Base-by-base conservation (phyloP, 2,113 vertebrate species). In the Cyanoramphus novaezelandiae region DNA sequence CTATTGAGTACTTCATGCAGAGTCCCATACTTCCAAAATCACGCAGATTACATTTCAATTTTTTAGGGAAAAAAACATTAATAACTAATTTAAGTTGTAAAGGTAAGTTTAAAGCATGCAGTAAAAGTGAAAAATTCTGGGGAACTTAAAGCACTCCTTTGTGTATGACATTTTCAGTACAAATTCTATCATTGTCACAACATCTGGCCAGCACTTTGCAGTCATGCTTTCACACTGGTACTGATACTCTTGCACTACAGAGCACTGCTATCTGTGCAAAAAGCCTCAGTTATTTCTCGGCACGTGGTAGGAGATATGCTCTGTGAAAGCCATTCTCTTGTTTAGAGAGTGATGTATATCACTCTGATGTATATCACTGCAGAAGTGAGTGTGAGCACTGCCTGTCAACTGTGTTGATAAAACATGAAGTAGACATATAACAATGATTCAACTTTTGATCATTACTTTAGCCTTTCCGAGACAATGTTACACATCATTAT, bases 391-490 rank as follows among this genome's bases (percentile, higher is more conserved):
- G 21, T 62, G 94, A 87, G 57, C 37, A 46, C 15, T 2, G 27
- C 11, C 50, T 86, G 64, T 49, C 64, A 92, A 18, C 39, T 33
- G 27, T n/a, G 27, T 47, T 92, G 83, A 71, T 84, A 85, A 93
- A 95, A 84, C 60, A 84, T 1, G 5, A 95, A 95, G 72, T 24
- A 87, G 65, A 46, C 50, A 44, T 23, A 44, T 29, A 87, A 50
- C 2, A 5, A 79, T 57, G 39, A 79, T 65, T 72, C 50, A 67
- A 60, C 39, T 68, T 94, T 44, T 88, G 72, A 93, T 86, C 80
- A 25, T 50, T 59, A 28, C 37, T 86, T 82, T 55, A 94, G 71
- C 50, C 72, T 79, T 91, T 92, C 83, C 80, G 86, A 81, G 93
- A 78, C 35, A 90, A 75, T 28, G 63, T 67, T 67, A 46, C 76